Evolutionary conservation across 2,797 vertebrate species (phyloP).

Genomic region (Coranthus polyacanthus): DNA sequence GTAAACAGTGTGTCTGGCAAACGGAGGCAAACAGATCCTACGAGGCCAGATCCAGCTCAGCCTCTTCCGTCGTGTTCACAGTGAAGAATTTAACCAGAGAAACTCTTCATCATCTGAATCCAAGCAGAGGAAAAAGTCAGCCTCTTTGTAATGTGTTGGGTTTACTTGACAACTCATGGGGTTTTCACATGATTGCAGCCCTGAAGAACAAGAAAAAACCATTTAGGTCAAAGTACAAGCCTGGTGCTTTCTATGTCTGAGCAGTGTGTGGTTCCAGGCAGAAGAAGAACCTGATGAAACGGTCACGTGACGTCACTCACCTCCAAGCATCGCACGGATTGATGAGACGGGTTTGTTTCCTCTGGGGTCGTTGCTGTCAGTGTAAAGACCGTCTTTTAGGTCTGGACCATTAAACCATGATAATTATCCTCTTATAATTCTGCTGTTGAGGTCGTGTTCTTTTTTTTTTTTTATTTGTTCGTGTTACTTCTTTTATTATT

Average conservation of each 20-base stretch:
- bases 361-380: not conserved
- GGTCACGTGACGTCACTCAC: slow-evolving; percentile 26
- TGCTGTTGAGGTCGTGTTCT: too few relatives aligned
- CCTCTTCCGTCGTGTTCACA: too few relatives aligned
- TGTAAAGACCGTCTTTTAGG: not conserved
- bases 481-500: too few relatives aligned
- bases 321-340: slow-evolving; percentile 8
- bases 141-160: slow-evolving; percentile 29
- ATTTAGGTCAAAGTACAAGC: slow-evolving; percentile 72
- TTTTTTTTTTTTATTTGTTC: too few relatives aligned
- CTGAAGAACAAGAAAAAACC: slow-evolving; percentile 74
- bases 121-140: slow-evolving; percentile 6
- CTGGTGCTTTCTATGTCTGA: slow-evolving; percentile 3
- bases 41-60: not conserved
- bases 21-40: slow-evolving; percentile 17
- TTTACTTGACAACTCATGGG: slow-evolving; percentile 51
- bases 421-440: too few relatives aligned
- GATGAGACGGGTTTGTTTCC: slow-evolving; percentile 5
- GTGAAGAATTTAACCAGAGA: too few relatives aligned
- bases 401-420: too few relatives aligned
- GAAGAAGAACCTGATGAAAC: slow-evolving; percentile 11
- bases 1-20: slow-evolving; percentile 69
- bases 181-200: slow-evolving; percentile 50
- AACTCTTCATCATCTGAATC: slow-evolving; percentile 14
- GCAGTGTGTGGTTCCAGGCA: slow-evolving; percentile 38